Conservation (phyloP, 1,140 invertebrate species). For the Mylabris phalerata region DNA sequence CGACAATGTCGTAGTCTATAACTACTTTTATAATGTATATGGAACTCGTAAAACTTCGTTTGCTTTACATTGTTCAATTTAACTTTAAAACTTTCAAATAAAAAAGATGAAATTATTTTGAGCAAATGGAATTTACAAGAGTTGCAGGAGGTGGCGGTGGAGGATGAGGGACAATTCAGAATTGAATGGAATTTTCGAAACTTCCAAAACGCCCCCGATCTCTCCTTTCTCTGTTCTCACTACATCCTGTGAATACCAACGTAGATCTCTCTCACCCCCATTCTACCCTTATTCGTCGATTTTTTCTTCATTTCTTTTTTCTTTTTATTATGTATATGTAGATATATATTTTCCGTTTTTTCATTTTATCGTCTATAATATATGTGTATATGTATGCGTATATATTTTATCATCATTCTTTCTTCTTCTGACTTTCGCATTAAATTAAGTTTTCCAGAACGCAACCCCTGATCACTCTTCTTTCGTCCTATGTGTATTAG, state of each 20-base stretch:
- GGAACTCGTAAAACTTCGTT: constrained; percentile 36
- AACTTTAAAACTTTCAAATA: constrained; percentile 23
- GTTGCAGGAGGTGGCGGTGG: no score
- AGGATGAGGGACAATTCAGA: constrained; percentile 10
- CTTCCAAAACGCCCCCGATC: no score
- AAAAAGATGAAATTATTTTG: constrained; percentile 35
- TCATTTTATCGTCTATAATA: no score
- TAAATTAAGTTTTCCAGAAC: no score
- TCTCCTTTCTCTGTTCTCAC: not conserved
- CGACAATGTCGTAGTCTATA: constrained; percentile 17
- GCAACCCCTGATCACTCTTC: no score
- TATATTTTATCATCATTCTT: no score
- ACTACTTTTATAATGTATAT: constrained; percentile 37
- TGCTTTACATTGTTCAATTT: constrained; percentile 34
- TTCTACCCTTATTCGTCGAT: no score
- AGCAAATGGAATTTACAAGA: constrained; percentile 32
- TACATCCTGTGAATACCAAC: constrained; percentile 4
- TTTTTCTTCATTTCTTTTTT: not conserved
- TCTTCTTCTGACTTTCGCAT: no score
- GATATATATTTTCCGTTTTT: no score
- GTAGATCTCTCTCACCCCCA: no score
- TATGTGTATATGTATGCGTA: no score
- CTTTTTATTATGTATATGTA: not conserved
- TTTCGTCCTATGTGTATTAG: no score
- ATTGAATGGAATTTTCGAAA: constrained; percentile 24